Evolutionary conservation across 2,797 vertebrate genomes (phyloP).

Genomic region (Cyclura pinguis): DNA sequence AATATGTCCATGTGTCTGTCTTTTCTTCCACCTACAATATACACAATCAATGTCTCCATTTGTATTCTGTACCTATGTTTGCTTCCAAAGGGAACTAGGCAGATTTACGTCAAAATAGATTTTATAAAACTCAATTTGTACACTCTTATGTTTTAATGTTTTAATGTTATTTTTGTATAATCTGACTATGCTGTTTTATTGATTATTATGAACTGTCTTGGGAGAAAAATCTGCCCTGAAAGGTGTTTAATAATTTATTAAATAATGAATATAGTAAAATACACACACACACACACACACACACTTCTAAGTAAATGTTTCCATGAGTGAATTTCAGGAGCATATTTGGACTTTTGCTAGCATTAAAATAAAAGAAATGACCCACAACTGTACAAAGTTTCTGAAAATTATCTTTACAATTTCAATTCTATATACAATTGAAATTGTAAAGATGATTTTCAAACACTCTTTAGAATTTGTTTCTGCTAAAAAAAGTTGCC

Average conservation of each 20-base stretch:
- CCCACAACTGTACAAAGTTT: background rate
- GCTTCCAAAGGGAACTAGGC: background rate
- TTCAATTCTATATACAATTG: too few relatives aligned
- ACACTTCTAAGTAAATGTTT: background rate
- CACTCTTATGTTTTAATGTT: too few relatives aligned
- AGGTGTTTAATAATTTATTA: background rate
- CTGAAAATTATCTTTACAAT: too few relatives aligned
- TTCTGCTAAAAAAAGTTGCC: background rate
- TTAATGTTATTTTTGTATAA: background rate
- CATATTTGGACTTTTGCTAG: background rate
- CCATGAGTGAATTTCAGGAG: background rate
- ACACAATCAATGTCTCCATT: slow-evolving; percentile 39
- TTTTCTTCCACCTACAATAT: background rate
- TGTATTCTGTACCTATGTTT: background rate
- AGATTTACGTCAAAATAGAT: background rate
- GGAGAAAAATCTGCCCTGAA: background rate
- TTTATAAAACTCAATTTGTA: background rate
- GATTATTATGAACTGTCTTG: background rate
- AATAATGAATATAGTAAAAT: too few relatives aligned
- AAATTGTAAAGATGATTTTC: too few relatives aligned
- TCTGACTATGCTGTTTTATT: background rate
- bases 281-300: too few relatives aligned
- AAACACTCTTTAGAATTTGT: background rate
- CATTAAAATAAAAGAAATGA: background rate
- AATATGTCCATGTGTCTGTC: too few relatives aligned